A percentile compares a stretch with the other conserved stretches of the same genome.
phyloP scores from a whole-genome alignment of 2,797 vertebrate species.

The Furcifer pardalis region DNA sequence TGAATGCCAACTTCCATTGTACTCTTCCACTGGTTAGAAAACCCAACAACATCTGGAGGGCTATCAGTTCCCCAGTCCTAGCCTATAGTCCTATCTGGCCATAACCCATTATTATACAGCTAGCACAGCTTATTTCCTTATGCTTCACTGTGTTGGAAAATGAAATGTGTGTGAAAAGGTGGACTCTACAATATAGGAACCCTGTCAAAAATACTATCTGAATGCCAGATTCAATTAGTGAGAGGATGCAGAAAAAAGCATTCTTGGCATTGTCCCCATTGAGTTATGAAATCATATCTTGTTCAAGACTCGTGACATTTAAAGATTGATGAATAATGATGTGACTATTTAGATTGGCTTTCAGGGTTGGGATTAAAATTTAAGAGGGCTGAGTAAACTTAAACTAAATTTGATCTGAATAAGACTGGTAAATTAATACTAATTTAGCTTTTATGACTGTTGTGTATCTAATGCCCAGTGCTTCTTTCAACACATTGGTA shows the following conservation, averaged over 20 bases:
- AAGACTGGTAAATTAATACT: background rate
- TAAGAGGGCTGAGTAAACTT: background rate
- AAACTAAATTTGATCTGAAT: background rate
- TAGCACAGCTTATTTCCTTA: background rate
- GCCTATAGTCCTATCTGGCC: background rate
- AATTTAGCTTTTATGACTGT: background rate
- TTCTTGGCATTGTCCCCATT: background rate
- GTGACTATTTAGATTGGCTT: background rate
- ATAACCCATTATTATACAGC: background rate
- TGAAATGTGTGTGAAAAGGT: background rate
- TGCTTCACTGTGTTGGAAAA: background rate
- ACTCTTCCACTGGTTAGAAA: background rate
- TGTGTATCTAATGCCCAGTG: background rate
- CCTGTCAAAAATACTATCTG: background rate
- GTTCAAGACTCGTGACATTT: background rate
- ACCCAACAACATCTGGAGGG: background rate
- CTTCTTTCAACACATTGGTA: background rate
- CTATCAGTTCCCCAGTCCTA: background rate
- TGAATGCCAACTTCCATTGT: background rate
- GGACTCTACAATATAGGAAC: background rate
- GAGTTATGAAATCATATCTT: background rate
- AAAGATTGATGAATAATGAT: background rate
- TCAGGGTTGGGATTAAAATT: background rate
- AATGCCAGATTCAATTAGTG: background rate
- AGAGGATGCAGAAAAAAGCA: background rate